Evolutionary conservation across 2,113 vertebrate genomes (phyloP).

Genomic region (Lonchura striata): DNA sequence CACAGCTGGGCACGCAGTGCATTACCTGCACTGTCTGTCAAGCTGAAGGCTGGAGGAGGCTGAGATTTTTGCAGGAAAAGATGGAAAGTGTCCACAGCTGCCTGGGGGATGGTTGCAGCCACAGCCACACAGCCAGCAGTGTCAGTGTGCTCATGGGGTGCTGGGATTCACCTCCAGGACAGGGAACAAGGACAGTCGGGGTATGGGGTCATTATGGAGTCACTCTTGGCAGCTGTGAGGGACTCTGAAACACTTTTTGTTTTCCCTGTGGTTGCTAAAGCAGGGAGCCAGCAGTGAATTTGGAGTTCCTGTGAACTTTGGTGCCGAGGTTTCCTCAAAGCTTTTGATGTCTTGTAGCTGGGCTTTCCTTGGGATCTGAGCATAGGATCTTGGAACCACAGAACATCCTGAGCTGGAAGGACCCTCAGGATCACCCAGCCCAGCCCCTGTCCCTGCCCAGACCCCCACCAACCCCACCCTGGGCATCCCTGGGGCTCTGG

Average conservation of each 20-base stretch:
- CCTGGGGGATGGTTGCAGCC: background rate
- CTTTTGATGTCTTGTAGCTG: background rate
- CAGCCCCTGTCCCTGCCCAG: rapidly evolving
- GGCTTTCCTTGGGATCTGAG: background rate
- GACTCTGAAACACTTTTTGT: background rate
- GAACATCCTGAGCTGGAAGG: rapidly evolving
- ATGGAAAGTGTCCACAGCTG: background rate
- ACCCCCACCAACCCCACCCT: background rate
- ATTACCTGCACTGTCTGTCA: background rate
- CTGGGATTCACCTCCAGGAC: background rate
- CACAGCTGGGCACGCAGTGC: rapidly evolving
- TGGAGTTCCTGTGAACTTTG: background rate
- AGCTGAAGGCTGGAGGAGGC: background rate
- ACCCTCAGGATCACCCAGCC: rapidly evolving
- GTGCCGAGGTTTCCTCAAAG: background rate
- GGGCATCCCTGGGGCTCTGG: background rate
- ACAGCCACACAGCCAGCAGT: background rate
- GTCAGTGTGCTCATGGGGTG: rapidly evolving
- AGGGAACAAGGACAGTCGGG: background rate
- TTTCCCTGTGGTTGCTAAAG: background rate
- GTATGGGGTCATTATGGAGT: background rate
- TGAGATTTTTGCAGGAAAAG: background rate
- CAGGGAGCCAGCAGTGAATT: background rate
- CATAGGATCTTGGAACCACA: background rate
- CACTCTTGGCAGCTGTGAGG: background rate